Evolutionary conservation across 92 coral and sea anemone species (phyloP).

Genomic region (Epizoanthus rinbou): DNA sequence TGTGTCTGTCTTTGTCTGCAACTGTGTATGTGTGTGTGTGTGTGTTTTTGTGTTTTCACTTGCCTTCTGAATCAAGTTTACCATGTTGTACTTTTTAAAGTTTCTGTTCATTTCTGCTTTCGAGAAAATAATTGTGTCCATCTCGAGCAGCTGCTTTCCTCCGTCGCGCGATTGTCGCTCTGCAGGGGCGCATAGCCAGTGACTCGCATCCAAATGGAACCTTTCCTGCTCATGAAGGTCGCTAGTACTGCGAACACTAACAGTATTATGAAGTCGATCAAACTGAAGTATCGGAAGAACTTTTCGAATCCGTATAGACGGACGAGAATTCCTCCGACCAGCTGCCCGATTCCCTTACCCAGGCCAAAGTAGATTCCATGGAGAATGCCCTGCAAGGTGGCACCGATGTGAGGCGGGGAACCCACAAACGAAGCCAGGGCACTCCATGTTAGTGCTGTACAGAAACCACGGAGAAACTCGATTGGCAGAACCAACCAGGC

Average conservation of each 20-base stretch:
- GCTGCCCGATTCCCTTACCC: constrained; percentile 90
- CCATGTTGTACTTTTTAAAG: background rate
- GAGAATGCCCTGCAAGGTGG: constrained; percentile 91
- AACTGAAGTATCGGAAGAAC: constrained; percentile 82
- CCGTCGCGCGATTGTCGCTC: constrained; percentile 29
- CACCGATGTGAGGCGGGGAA: constrained; percentile 96
- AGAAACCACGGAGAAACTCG: constrained; percentile 83
- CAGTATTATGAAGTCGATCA: constrained; percentile 63
- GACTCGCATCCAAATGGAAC: constrained; percentile 78
- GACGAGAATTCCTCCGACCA: constrained; percentile 81
- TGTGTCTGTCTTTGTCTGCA: too few species aligned
- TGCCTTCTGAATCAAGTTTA: background rate
- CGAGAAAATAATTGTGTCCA: constrained; percentile 15
- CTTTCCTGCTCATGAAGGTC: constrained; percentile 53
- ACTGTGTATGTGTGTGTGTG: background rate
- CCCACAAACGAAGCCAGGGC: constrained; percentile 90
- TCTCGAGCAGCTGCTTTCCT: background rate
- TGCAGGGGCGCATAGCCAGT: constrained; percentile 68
- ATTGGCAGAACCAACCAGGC: constrained; percentile 94
- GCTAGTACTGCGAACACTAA: constrained; percentile 55
- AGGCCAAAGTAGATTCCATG: constrained; percentile 88
- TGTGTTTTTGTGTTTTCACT: background rate
- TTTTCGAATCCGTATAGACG: constrained; percentile 61
- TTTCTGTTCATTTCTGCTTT: constrained; percentile 5
- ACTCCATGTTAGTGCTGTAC: constrained; percentile 87